phyloP scores from a whole-genome alignment of 53 echinoderm and acorn worm genomes.

The Glandiceps talaboti region DNA sequence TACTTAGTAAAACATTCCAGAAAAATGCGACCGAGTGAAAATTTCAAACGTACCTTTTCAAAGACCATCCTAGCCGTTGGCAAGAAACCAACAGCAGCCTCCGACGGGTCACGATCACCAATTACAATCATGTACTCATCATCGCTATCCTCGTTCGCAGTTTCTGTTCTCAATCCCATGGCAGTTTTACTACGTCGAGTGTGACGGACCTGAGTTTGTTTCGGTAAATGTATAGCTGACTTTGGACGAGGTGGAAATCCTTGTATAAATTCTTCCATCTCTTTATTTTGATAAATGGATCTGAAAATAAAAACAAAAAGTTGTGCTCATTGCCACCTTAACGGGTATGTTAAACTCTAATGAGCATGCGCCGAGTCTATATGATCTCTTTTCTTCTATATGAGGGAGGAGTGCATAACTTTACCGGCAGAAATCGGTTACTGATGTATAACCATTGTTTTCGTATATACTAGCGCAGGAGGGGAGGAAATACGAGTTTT shows the following conservation, averaged over 20 bases:
- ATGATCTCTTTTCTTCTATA: too few species aligned
- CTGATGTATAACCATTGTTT: too few species aligned
- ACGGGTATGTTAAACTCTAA: too few species aligned
- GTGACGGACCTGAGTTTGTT: background rate
- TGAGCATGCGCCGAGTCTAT: too few species aligned
- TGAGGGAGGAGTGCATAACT: too few species aligned
- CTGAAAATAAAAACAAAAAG: too few species aligned
- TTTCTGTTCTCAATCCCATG: background rate
- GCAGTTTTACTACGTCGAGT: background rate
- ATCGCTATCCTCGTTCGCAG: background rate
- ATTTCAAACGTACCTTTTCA: background rate
- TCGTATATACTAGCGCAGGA: too few species aligned
- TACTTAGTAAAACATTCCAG: too few species aligned
- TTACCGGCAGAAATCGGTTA: too few species aligned
- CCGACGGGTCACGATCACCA: background rate
- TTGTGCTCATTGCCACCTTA: too few species aligned
- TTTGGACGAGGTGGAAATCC: background rate
- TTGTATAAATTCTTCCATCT: background rate
- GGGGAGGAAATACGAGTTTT: too few species aligned
- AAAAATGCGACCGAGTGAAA: too few species aligned
- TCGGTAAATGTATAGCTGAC: background rate
- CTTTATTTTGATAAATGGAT: background rate
- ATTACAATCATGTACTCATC: background rate
- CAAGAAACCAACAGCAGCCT: background rate
- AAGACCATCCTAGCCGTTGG: background rate